Evolutionary conservation across 2,113 vertebrate species (phyloP).

Genomic region (Columba janthina): DNA sequence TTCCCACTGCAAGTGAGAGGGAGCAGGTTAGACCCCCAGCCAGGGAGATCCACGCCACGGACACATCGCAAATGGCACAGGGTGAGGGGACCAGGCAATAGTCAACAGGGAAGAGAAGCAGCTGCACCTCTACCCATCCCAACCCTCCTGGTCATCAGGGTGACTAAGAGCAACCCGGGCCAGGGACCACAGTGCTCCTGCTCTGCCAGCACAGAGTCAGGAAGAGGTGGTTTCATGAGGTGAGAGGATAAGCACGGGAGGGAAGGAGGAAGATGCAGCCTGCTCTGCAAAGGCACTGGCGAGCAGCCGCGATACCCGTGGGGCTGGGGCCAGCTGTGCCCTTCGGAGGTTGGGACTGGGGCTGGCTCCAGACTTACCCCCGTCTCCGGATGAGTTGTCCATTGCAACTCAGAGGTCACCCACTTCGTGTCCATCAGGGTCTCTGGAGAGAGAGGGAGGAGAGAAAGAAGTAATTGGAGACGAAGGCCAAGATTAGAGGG

Average conservation of each 20-base stretch:
- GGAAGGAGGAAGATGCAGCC: background rate
- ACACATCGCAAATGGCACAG: fast-evolving
- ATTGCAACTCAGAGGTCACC: conserved; percentile 96
- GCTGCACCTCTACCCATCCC: background rate
- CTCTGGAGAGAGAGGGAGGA: conserved; percentile 77
- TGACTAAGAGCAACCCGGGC: conserved; percentile 9
- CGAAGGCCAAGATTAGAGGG: conserved; percentile 21
- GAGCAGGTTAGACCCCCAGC: background rate
- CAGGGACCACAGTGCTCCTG: background rate
- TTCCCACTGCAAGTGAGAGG: conserved; percentile 85
- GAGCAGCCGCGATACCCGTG: background rate
- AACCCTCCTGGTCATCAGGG: conserved; percentile 14
- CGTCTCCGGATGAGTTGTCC: conserved; percentile 94
- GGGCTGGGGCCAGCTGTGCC: background rate
- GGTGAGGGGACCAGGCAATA: background rate
- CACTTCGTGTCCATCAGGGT: conserved; percentile 98
- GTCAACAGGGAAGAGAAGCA: conserved; percentile 1
- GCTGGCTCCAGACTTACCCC: conserved; percentile 82
- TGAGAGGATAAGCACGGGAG: background rate
- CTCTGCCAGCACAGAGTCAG: fast-evolving
- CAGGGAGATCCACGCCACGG: fast-evolving
- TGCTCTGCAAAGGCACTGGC: background rate
- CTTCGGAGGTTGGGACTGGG: background rate
- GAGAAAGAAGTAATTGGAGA: conserved; percentile 48
- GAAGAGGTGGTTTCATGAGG: background rate